phyloP scores from a whole-genome alignment of 2,113 vertebrate species.

The Pseudopodoces humilis region DNA sequence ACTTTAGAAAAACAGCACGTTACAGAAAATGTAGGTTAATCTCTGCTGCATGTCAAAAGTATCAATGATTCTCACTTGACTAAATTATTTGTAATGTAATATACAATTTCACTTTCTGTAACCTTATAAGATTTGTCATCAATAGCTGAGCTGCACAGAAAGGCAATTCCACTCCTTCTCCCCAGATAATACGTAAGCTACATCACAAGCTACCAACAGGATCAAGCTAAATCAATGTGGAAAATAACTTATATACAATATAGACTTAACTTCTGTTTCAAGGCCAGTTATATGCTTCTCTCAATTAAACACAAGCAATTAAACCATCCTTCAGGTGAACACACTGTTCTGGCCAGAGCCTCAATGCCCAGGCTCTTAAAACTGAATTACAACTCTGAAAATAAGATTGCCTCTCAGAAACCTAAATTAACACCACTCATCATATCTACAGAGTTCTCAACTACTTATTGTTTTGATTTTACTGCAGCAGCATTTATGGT shows the following conservation, averaged over 20 bases:
- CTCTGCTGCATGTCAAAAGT: neutral
- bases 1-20: neutral
- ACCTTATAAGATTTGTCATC: neutral
- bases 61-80: slow-evolving; percentile 25
- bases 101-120: slow-evolving; percentile 16
- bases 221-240: neutral
- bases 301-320: slow-evolving; percentile 21
- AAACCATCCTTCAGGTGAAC: neutral
- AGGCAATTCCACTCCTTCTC: neutral
- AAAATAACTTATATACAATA: neutral
- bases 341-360: neutral
- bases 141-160: neutral
- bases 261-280: slow-evolving; percentile 25
- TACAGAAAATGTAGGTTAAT: slow-evolving; percentile 21
- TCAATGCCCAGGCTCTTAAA: neutral
- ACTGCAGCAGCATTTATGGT: neutral
- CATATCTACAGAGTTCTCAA: neutral
- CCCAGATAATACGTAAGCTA: neutral
- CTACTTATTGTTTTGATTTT: neutral
- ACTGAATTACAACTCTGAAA: neutral
- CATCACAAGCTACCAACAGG: neutral
- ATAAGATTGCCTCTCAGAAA: neutral
- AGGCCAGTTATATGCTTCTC: neutral
- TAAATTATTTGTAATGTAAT: slow-evolving; percentile 34
- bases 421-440: neutral